A percentile compares a stretch with the other conserved stretches of the same genome.
Conservation (phyloP, 2,888 invertebrate genomes). For the Temnothorax ravouxi region DNA sequence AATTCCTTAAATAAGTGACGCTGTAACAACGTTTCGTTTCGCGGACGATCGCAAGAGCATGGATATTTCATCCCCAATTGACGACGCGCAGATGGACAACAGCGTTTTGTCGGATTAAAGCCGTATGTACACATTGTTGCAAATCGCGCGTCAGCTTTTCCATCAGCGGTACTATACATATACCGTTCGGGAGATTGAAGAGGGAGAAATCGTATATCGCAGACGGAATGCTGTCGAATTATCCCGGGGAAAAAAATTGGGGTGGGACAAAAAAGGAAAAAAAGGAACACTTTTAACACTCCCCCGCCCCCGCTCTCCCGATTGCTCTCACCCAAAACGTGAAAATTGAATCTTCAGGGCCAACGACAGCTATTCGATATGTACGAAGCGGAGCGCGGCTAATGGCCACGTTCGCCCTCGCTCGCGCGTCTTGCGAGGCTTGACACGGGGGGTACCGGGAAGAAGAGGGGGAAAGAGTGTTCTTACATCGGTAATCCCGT, state of each 20-base stretch:
- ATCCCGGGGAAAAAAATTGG: not conserved
- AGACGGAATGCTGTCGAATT: conserved; percentile 24
- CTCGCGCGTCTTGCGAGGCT: conserved; percentile 56
- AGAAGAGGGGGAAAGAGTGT: conserved; percentile 43
- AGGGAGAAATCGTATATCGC: conserved; percentile 8
- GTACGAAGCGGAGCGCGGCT: conserved; percentile 73
- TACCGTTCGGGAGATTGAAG: not conserved
- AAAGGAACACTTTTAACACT: not conserved
- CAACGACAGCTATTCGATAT: conserved; percentile 82
- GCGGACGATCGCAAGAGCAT: not conserved
- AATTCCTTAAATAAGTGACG: not conserved
- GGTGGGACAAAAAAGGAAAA: not conserved
- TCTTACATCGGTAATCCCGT: conserved; percentile 67
- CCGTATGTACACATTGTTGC: not conserved
- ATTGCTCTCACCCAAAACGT: conserved; percentile 66
- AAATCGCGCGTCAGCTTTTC: conserved; percentile 18
- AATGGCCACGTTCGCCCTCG: conserved; percentile 67
- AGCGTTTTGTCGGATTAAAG: conserved; percentile 30
- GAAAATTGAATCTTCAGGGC: conserved; percentile 79
- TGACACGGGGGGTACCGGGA: conserved; percentile 56
- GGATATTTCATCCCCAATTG: not conserved
- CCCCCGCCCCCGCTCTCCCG: not conserved
- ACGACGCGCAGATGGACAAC: not conserved
- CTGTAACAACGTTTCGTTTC: not conserved
- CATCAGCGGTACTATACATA: not conserved